These are phyloP conservation scores for Montifringilla adamsi DNA, from an alignment of 2,113 vertebrate species.

Conservation along the genomic window DNA sequence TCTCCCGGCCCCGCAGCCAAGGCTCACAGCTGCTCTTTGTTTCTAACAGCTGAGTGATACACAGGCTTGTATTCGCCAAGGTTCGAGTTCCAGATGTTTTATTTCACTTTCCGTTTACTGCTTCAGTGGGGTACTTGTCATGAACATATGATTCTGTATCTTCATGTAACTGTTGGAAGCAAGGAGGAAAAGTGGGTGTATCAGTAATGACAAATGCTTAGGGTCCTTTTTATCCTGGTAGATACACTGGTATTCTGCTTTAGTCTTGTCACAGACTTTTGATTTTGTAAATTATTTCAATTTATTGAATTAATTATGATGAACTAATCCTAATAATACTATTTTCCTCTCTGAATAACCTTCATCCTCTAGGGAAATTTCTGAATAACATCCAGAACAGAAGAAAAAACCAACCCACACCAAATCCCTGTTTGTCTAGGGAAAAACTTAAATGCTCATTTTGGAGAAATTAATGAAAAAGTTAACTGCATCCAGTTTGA, in stretches of 20 bases:
- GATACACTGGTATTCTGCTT: not conserved
- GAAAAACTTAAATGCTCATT: not conserved
- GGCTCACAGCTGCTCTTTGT: not conserved
- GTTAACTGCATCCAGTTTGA: not conserved
- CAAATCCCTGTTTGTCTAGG: not conserved
- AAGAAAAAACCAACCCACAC: not conserved
- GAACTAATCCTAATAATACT: not conserved
- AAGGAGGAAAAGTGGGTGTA: not conserved
- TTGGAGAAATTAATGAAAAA: not conserved
- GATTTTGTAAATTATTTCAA: not conserved
- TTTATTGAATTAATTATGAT: not conserved
- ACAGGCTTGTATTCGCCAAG: not conserved
- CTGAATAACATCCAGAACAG: not conserved
- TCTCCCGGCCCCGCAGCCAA: accelerated
- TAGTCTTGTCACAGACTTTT: not conserved
- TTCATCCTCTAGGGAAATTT: not conserved
- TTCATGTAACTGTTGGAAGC: not conserved
- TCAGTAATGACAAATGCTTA: not conserved
- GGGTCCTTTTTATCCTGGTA: not conserved
- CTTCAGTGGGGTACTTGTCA: not conserved
- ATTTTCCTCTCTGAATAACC: not conserved
- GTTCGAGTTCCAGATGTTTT: not conserved
- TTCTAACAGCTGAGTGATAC: accelerated
- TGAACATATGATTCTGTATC: accelerated
- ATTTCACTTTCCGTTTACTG: not conserved